Conservation (phyloP, 2,113 vertebrate genomes). For the Haemorhous mexicanus region DNA sequence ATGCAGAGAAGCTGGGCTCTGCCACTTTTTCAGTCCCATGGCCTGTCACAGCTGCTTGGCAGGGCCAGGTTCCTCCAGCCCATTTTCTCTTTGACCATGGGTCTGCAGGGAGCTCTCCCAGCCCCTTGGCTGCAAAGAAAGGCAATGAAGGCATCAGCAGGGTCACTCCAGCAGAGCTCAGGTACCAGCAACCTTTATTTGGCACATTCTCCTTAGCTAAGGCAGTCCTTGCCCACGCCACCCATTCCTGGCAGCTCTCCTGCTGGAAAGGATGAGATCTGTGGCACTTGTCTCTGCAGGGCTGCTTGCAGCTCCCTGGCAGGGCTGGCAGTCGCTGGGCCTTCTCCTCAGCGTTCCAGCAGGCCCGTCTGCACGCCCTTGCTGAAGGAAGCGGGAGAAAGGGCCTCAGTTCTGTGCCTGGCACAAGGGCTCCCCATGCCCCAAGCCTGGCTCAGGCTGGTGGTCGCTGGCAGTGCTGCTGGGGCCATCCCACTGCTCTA, state of each 20-base stretch:
- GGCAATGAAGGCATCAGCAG: not conserved
- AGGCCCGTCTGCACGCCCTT: not conserved
- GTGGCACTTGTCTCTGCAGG: too few relatives aligned
- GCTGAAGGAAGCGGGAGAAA: not conserved
- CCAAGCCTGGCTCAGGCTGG: not conserved
- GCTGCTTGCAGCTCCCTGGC: not conserved
- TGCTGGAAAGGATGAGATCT: not conserved
- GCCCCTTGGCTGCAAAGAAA: not conserved
- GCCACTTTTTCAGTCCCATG: not conserved
- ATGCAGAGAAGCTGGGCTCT: not conserved
- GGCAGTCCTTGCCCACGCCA: not conserved
- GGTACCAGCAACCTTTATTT: not conserved
- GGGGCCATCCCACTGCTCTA: accelerated
- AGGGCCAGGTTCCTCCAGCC: not conserved
- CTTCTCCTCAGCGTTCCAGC: not conserved
- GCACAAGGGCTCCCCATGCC: not conserved
- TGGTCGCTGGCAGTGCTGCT: accelerated
- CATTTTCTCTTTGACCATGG: not conserved
- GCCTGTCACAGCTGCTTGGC: accelerated
- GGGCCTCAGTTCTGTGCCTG: not conserved
- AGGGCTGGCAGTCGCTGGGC: not conserved
- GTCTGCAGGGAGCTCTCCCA: not conserved
- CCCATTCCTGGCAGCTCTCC: not conserved
- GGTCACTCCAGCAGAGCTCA: not conserved
- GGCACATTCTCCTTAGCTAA: too few relatives aligned